Percentiles rank a stretch among this genome's conserved stretches.
phyloP scores from a whole-genome alignment of 1,140 invertebrate species.

The Caerostris extrusa region DNA sequence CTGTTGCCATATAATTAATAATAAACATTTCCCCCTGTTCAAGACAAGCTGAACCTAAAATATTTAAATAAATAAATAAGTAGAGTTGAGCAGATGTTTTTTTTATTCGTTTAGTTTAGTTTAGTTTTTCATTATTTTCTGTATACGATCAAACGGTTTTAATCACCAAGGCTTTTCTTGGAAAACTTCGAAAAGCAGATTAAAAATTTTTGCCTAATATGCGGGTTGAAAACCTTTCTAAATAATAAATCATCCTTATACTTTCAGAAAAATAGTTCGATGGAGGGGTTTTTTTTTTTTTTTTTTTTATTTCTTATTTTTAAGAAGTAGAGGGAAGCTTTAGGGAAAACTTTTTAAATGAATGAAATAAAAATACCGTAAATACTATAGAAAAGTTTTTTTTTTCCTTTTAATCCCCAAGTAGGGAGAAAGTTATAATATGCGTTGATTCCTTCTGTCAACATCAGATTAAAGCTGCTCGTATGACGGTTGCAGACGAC shows the following conservation, averaged over 20 bases:
- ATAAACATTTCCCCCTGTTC: constrained; percentile 41
- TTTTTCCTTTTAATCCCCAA: background rate
- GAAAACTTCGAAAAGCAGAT: constrained; percentile 49
- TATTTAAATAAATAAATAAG: constrained; percentile 16
- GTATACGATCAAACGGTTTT: constrained; percentile 43
- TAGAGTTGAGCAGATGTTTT: background rate
- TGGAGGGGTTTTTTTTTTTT: background rate
- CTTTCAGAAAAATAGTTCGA: background rate
- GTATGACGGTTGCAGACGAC: constrained; percentile 12
- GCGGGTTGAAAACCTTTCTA: constrained; percentile 34
- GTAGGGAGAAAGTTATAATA: constrained; percentile 50
- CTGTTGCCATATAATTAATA: constrained; percentile 20
- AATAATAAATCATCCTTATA: constrained; percentile 62
- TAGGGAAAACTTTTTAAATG: background rate
- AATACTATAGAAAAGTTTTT: background rate
- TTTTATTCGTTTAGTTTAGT: background rate
- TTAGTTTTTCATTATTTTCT: constrained; percentile 9
- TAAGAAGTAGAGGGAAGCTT: background rate
- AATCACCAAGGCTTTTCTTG: constrained; percentile 23
- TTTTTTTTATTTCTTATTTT: no score
- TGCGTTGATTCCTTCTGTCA: constrained; percentile 53
- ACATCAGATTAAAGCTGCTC: constrained; percentile 42
- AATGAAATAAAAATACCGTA: constrained; percentile 47
- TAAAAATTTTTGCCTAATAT: constrained; percentile 36
- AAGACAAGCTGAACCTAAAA: constrained; percentile 10